These are phyloP conservation scores for Acronicta leporina DNA, from an alignment of 2,888 invertebrate genomes.

Conservation along the genomic window DNA sequence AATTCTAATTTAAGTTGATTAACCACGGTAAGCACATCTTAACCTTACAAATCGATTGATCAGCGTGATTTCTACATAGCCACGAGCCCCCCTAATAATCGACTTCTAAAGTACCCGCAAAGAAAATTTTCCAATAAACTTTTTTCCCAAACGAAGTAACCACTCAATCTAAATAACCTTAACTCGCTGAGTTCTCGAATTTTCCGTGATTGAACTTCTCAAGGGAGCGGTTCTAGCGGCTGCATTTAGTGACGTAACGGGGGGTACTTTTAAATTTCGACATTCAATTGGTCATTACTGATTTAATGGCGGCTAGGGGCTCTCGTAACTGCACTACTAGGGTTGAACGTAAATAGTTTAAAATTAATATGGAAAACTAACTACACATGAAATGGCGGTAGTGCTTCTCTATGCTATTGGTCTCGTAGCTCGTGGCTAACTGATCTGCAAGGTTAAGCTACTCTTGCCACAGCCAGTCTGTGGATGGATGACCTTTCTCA, in stretches of 20 bases:
- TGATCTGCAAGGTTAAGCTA: too few species aligned
- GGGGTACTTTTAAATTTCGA: slow-evolving; percentile 39
- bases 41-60: too few species aligned
- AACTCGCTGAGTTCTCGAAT: slow-evolving; percentile 37
- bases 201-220: slow-evolving; percentile 27
- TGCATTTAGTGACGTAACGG: slow-evolving; percentile 27
- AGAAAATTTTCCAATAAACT: slow-evolving; percentile 3
- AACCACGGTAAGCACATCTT: too few species aligned
- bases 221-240: slow-evolving; percentile 30
- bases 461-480: too few species aligned
- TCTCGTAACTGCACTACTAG: slow-evolving; percentile 6
- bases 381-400: too few species aligned
- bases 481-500: too few species aligned
- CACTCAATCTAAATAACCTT: slow-evolving; percentile 28
- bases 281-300: slow-evolving; percentile 49
- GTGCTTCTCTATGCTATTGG: too few species aligned
- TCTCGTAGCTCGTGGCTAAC: too few species aligned
- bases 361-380: neutral
- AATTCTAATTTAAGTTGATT: too few species aligned
- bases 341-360: slow-evolving; percentile 18
- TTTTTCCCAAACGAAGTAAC: slow-evolving; percentile 20
- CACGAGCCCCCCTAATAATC: neutral
- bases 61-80: too few species aligned
- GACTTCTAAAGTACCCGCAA: slow-evolving; percentile 12
- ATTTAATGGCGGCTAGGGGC: slow-evolving; percentile 31